Conservation (phyloP, 2,888 invertebrate species). For the Seira sanloemensis region DNA sequence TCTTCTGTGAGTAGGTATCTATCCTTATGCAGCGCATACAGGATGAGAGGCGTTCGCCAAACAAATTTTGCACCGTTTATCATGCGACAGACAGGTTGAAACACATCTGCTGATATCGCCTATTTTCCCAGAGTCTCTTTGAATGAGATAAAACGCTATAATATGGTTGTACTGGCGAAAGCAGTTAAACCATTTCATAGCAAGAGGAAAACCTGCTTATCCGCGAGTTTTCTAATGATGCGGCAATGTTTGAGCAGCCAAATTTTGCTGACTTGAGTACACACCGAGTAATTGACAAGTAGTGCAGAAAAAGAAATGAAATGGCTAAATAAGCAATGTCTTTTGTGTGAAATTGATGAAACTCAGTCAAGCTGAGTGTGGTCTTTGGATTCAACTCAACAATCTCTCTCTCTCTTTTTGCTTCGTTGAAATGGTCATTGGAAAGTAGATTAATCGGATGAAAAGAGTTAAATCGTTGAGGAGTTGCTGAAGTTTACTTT, state of each 20-base stretch:
- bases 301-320: not conserved
- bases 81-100: not conserved
- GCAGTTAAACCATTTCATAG: no score
- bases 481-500: no score
- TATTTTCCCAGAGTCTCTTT: no score
- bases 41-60: not conserved
- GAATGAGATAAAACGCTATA: no score
- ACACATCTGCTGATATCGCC: not conserved
- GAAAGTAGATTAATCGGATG: not conserved
- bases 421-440: not conserved
- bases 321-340: not conserved
- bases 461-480: no score
- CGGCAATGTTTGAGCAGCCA: not conserved
- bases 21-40: not conserved
- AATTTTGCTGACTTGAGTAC: not conserved
- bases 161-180: no score
- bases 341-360: not conserved
- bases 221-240: no score
- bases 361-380: no score
- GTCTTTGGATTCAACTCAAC: no score
- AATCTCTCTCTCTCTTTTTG: not conserved
- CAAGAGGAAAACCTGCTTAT: no score
- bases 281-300: not conserved
- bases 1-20: not conserved
- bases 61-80: slow-evolving; percentile 23